These are phyloP conservation scores for Lophotriccus pileatus DNA, from an alignment of 2,797 vertebrate species.

Conservation along the genomic window DNA sequence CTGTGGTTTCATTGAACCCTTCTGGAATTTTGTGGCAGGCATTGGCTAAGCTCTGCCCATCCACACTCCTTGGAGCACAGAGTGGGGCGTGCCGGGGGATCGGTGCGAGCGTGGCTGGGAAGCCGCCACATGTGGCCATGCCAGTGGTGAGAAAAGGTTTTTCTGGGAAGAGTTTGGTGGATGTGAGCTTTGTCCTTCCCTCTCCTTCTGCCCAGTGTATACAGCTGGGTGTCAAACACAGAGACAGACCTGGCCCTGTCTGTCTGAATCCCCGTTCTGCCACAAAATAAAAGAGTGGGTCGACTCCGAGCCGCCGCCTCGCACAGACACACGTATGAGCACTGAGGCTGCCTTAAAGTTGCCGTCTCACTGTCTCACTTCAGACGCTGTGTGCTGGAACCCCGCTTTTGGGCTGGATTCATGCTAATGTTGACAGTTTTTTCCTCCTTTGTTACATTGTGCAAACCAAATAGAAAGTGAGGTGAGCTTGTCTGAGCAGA, in stretches of 20 bases:
- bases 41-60: background rate
- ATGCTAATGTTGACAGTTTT: conserved; percentile 74
- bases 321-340: background rate
- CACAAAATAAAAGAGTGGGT: background rate
- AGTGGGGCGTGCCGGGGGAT: fast-evolving
- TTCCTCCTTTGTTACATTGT: conserved; percentile 71
- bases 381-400: conserved; percentile 44
- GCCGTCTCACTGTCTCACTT: conserved; percentile 51
- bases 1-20: background rate
- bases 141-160: background rate
- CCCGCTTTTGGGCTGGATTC: conserved; percentile 65
- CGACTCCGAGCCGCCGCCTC: background rate
- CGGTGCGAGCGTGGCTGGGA: fast-evolving
- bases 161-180: background rate
- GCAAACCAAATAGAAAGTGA: conserved; percentile 83
- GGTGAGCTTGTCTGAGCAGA: conserved; percentile 92
- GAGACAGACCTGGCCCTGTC: background rate
- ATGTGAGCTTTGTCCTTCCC: background rate
- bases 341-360: conserved; percentile 53
- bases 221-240: background rate
- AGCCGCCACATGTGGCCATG: fast-evolving
- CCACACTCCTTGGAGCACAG: fast-evolving
- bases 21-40: background rate
- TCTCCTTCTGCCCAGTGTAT: background rate
- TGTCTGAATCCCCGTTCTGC: background rate